Evolutionary conservation across 2,888 invertebrate genomes (phyloP).

Genomic region (Dynastes tityus): DNA sequence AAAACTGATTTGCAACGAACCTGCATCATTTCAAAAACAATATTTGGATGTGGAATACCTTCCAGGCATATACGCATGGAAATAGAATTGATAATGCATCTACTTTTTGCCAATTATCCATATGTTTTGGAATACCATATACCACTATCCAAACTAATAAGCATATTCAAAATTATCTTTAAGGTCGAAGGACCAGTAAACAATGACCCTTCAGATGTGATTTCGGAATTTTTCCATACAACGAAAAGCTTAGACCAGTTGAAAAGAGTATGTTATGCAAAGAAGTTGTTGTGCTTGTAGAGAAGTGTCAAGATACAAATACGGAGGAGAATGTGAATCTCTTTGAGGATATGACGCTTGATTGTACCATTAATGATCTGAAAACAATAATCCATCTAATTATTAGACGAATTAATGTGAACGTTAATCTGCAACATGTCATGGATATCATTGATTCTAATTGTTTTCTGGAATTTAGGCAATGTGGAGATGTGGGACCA

Average conservation of each 20-base stretch:
- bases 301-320: conserved; percentile 83
- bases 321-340: conserved; percentile 90
- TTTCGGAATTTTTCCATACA: conserved; percentile 77
- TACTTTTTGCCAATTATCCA: background rate
- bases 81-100: background rate
- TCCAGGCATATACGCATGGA: background rate
- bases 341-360: conserved; percentile 81
- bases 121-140: background rate
- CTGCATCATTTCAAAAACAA: background rate
- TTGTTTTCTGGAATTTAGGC: conserved; percentile 90
- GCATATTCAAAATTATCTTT: background rate
- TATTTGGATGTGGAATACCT: background rate
- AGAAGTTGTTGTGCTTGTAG: conserved; percentile 87
- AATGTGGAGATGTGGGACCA: conserved; percentile 78
- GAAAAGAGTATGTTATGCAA: conserved; percentile 81
- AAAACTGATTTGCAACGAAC: background rate
- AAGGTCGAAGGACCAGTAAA: background rate
- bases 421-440: conserved; percentile 93
- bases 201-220: background rate
- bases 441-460: conserved; percentile 90
- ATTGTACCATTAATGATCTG: conserved; percentile 78
- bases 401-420: conserved; percentile 82
- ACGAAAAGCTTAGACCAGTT: conserved; percentile 75
- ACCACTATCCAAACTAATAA: background rate
- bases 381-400: background rate